phyloP scores from a whole-genome alignment of 2,113 vertebrate species.

The Esox niger region DNA sequence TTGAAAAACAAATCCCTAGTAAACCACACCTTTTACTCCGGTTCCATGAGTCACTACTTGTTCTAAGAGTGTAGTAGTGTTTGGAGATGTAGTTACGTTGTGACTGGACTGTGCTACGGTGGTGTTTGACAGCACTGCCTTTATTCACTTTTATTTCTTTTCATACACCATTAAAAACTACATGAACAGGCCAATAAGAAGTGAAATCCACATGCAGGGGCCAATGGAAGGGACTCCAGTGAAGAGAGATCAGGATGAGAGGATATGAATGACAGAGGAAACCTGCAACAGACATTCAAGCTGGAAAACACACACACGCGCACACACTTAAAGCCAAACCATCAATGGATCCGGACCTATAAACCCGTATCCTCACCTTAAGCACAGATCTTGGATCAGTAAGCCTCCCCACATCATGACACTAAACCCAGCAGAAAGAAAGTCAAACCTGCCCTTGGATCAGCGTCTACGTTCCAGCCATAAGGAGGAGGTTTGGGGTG shows the following conservation, averaged over 20 bases:
- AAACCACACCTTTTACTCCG: too few species aligned
- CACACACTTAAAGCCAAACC: conserved; percentile 65
- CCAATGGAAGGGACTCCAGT: conserved; percentile 23
- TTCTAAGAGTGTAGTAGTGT: too few species aligned
- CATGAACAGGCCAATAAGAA: conserved; percentile 16
- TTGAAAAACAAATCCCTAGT: too few species aligned
- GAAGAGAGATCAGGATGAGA: conserved; percentile 25
- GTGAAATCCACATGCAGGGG: conserved; percentile 37
- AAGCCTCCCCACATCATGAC: conserved; percentile 4
- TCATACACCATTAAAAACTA: too few species aligned
- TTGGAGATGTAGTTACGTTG: too few species aligned
- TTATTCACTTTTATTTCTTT: conserved; percentile 14
- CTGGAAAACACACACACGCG: neutral
- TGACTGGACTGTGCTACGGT: too few species aligned
- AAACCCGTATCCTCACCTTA: conserved; percentile 50
- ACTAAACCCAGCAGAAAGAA: neutral
- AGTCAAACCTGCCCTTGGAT: conserved; percentile 64
- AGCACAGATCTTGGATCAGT: neutral
- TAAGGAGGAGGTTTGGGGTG: conserved; percentile 43
- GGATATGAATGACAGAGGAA: conserved; percentile 9
- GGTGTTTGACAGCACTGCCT: conserved; percentile 30
- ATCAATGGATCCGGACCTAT: conserved; percentile 70
- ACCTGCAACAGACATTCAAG: conserved; percentile 37
- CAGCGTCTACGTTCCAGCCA: conserved; percentile 61
- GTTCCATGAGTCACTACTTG: too few species aligned